These are phyloP conservation scores for Hydraecia micacea DNA, from an alignment of 2,888 invertebrate species.

Conservation along the genomic window DNA sequence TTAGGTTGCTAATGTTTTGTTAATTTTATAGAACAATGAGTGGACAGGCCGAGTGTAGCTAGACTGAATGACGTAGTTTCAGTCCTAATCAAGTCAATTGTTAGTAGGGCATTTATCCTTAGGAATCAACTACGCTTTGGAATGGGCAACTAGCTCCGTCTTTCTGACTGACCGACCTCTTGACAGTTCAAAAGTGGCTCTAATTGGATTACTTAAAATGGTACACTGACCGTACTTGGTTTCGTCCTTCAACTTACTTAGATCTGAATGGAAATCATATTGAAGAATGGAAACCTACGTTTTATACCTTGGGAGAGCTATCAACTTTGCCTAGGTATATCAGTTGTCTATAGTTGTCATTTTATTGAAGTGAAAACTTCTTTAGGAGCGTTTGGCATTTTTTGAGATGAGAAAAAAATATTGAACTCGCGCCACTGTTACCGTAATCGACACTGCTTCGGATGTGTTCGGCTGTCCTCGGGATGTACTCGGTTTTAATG, in stretches of 20 bases:
- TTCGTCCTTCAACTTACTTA: neutral
- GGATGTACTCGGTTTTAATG: no score
- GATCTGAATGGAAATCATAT: neutral
- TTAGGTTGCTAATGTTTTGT: neutral
- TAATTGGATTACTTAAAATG: no score
- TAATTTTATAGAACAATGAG: neutral
- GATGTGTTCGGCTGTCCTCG: no score
- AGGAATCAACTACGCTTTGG: no score
- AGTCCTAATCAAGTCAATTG: neutral
- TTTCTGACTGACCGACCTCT: no score
- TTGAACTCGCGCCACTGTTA: no score
- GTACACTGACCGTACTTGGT: neutral
- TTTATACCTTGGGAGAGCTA: neutral
- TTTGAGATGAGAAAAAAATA: no score
- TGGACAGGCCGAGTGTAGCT: accelerated
- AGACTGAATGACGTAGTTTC: neutral
- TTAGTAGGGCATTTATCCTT: neutral
- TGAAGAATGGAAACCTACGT: neutral
- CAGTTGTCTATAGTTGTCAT: neutral
- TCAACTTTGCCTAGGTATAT: neutral
- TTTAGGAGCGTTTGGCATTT: no score
- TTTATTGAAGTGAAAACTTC: no score
- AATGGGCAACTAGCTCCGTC: no score
- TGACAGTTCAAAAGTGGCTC: no score
- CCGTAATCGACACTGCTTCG: no score